Evolutionary conservation across 2,113 vertebrate genomes (phyloP).

Genomic region (Prolemur simus): DNA sequence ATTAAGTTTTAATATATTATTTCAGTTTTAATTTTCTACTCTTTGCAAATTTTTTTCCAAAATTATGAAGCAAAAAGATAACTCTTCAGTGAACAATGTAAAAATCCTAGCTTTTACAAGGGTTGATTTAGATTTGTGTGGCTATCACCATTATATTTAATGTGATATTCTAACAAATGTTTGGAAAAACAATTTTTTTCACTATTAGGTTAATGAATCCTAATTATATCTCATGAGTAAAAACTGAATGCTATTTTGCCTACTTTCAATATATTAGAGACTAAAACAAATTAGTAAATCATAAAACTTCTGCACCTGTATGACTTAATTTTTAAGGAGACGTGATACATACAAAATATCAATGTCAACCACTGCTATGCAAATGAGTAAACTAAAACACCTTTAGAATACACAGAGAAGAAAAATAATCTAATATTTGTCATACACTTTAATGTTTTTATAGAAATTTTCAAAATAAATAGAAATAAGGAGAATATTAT

Average conservation of each 20-base stretch:
- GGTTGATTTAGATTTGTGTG: neutral
- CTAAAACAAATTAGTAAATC: neutral
- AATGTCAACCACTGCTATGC: neutral
- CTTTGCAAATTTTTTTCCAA: neutral
- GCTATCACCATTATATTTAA: neutral
- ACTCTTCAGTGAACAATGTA: neutral
- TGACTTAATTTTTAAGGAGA: neutral
- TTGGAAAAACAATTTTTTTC: neutral
- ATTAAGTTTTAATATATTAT: neutral
- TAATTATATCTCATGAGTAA: neutral
- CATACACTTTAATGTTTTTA: neutral
- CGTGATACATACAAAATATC: neutral
- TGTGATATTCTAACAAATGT: neutral
- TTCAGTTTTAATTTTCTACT: neutral
- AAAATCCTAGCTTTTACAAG: neutral
- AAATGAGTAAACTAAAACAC: neutral
- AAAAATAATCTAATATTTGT: neutral
- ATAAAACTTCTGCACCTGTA: neutral
- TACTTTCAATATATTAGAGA: neutral
- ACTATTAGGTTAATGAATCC: neutral
- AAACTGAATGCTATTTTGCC: neutral
- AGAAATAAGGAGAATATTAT: neutral
- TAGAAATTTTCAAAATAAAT: neutral
- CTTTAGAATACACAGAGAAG: neutral
- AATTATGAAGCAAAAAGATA: neutral